A percentile compares a stretch with the other conserved stretches of the same genome.
Evolutionary conservation across 2,113 vertebrate species (phyloP).

Genomic region (Cyphomyrus discorhynchus): DNA sequence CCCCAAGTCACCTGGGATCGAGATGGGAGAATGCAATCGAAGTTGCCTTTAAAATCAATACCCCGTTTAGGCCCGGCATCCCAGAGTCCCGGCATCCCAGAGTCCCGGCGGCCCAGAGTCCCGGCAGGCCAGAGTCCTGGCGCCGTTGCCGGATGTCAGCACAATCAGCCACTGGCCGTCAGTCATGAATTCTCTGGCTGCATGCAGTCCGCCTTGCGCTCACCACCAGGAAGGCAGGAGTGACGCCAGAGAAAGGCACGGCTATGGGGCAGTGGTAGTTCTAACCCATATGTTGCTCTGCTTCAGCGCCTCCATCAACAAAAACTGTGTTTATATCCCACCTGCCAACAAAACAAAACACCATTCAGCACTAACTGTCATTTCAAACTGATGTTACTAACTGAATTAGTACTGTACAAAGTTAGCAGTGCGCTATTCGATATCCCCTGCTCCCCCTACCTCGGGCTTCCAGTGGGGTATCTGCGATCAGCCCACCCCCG

Average conservation of each 20-base stretch:
- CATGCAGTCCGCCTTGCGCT: background rate
- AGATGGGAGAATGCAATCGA: background rate
- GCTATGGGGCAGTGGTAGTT: background rate
- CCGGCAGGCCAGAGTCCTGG: background rate
- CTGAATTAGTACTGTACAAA: background rate
- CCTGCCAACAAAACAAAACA: background rate
- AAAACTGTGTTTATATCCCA: background rate
- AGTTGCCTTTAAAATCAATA: slow-evolving; percentile 1
- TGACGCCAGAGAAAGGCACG: background rate
- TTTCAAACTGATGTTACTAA: background rate
- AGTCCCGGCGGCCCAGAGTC: background rate
- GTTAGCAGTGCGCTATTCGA: background rate
- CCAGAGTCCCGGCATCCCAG: background rate
- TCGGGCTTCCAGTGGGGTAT: background rate
- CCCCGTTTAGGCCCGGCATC: background rate
- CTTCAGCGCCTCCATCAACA: background rate
- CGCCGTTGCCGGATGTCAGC: background rate
- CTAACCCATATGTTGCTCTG: background rate
- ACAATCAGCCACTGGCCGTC: background rate
- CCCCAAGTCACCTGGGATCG: background rate
- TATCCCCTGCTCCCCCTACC: background rate
- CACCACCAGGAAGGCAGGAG: background rate
- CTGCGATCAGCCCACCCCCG: background rate
- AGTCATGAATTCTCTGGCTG: background rate
- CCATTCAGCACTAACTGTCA: background rate